Conservation (phyloP, 2,113 vertebrate species). For the Calyptommatus sinebrachiatus region DNA sequence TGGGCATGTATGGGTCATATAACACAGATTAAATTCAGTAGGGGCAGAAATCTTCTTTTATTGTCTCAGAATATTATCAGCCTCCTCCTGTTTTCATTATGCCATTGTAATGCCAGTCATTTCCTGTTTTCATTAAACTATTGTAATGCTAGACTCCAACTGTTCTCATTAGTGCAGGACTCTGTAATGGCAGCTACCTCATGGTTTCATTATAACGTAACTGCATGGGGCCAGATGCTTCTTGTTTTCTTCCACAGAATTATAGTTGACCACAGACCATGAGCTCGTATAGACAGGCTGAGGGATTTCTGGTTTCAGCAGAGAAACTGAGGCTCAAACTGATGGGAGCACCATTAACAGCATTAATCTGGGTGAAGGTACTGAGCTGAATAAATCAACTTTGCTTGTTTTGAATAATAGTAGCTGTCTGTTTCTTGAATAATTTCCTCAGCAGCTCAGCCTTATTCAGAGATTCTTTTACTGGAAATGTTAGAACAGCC, state of each 20-base stretch:
- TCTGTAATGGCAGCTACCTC: slow-evolving; percentile 80
- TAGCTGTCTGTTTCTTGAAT: too few species aligned
- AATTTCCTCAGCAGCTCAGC: too few species aligned
- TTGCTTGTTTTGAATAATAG: background rate
- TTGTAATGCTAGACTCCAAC: slow-evolving; percentile 77
- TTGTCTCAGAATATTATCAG: slow-evolving; percentile 64
- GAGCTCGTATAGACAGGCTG: slow-evolving; percentile 37
- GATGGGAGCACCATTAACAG: too few species aligned
- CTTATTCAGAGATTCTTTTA: background rate
- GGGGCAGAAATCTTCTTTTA: slow-evolving; percentile 70
- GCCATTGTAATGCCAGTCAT: slow-evolving; percentile 77
- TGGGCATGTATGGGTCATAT: slow-evolving; percentile 39
- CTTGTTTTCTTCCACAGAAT: slow-evolving; percentile 74
- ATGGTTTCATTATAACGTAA: slow-evolving; percentile 82
- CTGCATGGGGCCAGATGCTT: slow-evolving; percentile 78
- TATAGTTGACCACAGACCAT: slow-evolving; percentile 63
- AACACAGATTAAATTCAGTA: slow-evolving; percentile 60
- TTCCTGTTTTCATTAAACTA: slow-evolving; percentile 85
- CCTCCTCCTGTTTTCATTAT: slow-evolving; percentile 82
- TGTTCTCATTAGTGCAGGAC: slow-evolving; percentile 84
- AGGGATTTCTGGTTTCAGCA: slow-evolving; percentile 9
- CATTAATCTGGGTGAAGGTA: background rate
- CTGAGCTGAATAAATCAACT: background rate
- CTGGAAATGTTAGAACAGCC: background rate
- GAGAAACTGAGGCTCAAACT: background rate